A percentile compares a stretch with the other conserved stretches of the same genome.
Evolutionary conservation across 2,888 invertebrate genomes (phyloP).

Genomic region (Drosophila kuntzei): DNA sequence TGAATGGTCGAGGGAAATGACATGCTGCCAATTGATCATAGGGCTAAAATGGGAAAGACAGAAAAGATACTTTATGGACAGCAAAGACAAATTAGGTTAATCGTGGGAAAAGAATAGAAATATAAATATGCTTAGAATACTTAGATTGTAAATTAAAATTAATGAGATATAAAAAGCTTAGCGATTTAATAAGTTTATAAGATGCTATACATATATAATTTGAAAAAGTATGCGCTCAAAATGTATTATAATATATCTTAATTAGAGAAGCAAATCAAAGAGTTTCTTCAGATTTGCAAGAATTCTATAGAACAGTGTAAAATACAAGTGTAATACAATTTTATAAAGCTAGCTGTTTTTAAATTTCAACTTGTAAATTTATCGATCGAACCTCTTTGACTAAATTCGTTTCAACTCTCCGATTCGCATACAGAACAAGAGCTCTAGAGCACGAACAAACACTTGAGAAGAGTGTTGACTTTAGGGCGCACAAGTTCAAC

Average conservation of each 20-base stretch:
- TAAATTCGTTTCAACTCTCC: slow-evolving; percentile 34
- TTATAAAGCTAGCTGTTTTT: not conserved
- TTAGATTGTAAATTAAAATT: no score
- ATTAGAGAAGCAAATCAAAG: no score
- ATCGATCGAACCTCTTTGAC: slow-evolving; percentile 43
- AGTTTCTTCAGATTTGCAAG: no score
- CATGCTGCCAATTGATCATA: not conserved
- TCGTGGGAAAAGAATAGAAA: slow-evolving; percentile 8
- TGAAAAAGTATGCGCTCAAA: no score
- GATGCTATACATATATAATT: no score
- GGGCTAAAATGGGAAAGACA: not conserved
- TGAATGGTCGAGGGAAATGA: not conserved
- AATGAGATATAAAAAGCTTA: no score
- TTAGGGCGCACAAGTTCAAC: slow-evolving; percentile 55
- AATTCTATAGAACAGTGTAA: no score
- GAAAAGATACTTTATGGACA: not conserved
- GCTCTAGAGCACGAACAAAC: slow-evolving; percentile 75
- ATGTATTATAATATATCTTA: no score
- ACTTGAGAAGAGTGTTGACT: slow-evolving; percentile 54
- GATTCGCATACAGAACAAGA: slow-evolving; percentile 39
- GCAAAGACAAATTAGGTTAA: not conserved
- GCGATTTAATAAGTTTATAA: no score
- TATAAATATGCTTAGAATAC: no score
- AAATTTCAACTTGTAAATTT: slow-evolving; percentile 7
- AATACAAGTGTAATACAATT: no score